Evolutionary conservation across 2,888 invertebrate genomes (phyloP), one percentile per base, ranked within the genome.

Genomic region (Drosophila longiperda): DNA sequence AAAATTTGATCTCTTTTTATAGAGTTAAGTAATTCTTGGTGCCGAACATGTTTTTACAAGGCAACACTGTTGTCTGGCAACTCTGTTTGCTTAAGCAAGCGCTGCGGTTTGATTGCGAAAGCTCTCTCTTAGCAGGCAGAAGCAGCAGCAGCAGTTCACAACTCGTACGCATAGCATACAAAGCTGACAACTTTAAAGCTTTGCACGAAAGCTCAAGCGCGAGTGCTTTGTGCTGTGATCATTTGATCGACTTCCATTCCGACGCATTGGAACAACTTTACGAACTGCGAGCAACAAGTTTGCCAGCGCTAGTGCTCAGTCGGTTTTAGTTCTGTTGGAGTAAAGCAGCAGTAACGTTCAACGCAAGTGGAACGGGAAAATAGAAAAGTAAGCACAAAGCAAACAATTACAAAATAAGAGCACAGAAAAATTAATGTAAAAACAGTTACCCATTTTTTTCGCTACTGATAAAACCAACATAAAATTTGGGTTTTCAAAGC

Each of bases 291-390:
- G 82, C 79, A 64, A 65, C 65, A 75, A 78, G 48, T 73, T 80
- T 65, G 67, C 69, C 62, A 26, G 55, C 75, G 62, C 68, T 66
- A 63, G 65, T 70, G 82, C 88, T 83, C 84, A 86, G 81, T 86
- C 89, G 89, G 85, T 88, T 86, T 86, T 77, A 73, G 81, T 86
- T 88, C 84, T 81, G 84, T 86, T 81, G 80, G 84, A 88, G 82
- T 75, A 53, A 76, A 86, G 84, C 78, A 83, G 87, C 87, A 81
- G 89, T 87, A 77, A 77, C 87, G 80, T 87, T 84, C 84, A 55
- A 38, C 55, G 77, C 76, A 74, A 74, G 71, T 71, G 83, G 66
- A 84, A 80, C 83, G 89, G 62, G 76, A 71, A 80, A 66, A 86
- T 73, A 85, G 62, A 77, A 79, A 89, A 77, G 83, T 89, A 86